These are phyloP conservation scores for Standfussiana lucernea DNA, from an alignment of 2,888 invertebrate species.

Conservation along the genomic window DNA sequence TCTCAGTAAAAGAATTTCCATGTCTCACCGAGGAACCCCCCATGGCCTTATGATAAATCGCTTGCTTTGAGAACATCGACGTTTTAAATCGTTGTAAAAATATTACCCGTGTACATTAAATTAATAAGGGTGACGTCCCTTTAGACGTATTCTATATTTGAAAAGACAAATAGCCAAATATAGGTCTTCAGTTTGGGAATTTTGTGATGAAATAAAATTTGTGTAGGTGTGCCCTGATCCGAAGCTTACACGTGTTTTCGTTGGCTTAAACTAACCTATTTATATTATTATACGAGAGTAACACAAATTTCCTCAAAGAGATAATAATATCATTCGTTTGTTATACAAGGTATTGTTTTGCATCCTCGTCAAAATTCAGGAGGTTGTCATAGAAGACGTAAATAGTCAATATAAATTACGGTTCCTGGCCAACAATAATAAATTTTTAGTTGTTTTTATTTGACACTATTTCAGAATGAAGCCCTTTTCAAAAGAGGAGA, in stretches of 20 bases:
- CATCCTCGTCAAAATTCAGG: too few relatives aligned
- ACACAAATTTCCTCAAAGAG: neutral
- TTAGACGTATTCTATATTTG: neutral
- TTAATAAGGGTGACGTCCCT: slow-evolving; percentile 12
- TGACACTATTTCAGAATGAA: too few relatives aligned
- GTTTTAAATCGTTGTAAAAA: slow-evolving; percentile 58
- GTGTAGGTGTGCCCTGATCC: neutral
- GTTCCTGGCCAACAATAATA: too few relatives aligned
- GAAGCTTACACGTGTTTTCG: slow-evolving; percentile 3
- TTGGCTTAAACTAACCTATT: neutral
- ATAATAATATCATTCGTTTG: neutral
- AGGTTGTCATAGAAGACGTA: too few relatives aligned
- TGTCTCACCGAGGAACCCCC: slow-evolving; percentile 62
- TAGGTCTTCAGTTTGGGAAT: neutral
- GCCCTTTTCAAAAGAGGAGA: too few relatives aligned
- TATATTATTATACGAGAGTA: neutral
- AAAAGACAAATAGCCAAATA: slow-evolving; percentile 17
- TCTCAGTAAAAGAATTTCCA: slow-evolving; percentile 76
- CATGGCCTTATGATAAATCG: slow-evolving; percentile 64
- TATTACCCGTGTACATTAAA: slow-evolving; percentile 49
- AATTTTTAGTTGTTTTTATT: too few relatives aligned
- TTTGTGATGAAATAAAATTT: slow-evolving; percentile 8
- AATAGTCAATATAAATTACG: too few relatives aligned
- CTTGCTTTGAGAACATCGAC: slow-evolving; percentile 48
- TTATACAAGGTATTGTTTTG: too few relatives aligned